phyloP scores from a whole-genome alignment of 2,797 vertebrate species.

The Menidia menidia region DNA sequence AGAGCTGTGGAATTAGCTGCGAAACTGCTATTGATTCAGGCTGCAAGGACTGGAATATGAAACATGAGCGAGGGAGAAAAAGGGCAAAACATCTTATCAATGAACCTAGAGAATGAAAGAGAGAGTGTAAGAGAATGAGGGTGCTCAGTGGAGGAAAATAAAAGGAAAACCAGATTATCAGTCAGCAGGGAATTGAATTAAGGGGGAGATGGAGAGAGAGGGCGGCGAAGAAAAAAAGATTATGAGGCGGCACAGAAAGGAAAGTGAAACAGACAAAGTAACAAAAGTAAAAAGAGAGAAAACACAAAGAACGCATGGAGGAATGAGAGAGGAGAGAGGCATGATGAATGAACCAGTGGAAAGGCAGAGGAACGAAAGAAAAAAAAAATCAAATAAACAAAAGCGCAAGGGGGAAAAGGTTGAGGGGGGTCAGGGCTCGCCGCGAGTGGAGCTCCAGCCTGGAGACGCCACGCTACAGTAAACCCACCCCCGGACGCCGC shows the following conservation, averaged over 20 bases:
- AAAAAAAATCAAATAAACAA: constrained; percentile 36
- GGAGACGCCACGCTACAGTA: constrained; percentile 50
- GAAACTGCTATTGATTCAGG: constrained; percentile 77
- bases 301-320: constrained; percentile 29
- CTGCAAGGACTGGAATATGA: constrained; percentile 73
- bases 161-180: constrained; percentile 66
- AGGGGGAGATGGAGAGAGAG: constrained; percentile 57
- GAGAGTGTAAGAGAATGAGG: constrained; percentile 34
- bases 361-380: constrained; percentile 31
- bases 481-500: constrained; percentile 38
- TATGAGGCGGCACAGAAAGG: constrained; percentile 47
- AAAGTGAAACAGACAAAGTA: constrained; percentile 45
- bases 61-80: constrained; percentile 54
- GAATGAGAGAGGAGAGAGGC: constrained; percentile 23
- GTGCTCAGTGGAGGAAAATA: constrained; percentile 26
- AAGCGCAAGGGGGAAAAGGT: constrained; percentile 27
- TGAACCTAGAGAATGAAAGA: constrained; percentile 66
- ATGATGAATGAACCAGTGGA: constrained; percentile 22
- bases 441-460: constrained; percentile 35
- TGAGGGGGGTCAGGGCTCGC: constrained; percentile 44
- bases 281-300: constrained; percentile 52
- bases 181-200: constrained; percentile 73
- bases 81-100: constrained; percentile 71
- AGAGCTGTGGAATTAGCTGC: constrained; percentile 74
- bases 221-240: constrained; percentile 56